phyloP scores from a whole-genome alignment of 2,113 vertebrate species.

The Chunga burmeisteri region DNA sequence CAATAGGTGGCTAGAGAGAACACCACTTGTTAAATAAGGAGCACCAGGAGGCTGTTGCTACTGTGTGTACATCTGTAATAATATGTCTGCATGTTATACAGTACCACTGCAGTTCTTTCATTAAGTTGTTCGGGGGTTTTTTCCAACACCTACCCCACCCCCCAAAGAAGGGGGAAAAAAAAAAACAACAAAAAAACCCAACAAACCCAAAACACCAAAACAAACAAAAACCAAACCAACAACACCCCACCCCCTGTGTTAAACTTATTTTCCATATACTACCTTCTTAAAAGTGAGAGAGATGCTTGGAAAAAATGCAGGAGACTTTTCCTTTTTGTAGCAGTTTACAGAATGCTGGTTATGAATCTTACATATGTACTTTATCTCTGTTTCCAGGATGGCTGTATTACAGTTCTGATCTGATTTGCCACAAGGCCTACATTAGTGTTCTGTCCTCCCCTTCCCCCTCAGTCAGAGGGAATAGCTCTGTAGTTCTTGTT shows the following conservation, averaged over 20 bases:
- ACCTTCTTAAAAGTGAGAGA: background rate
- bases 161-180: background rate
- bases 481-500: background rate
- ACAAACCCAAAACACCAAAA: background rate
- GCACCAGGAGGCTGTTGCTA: background rate
- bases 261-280: background rate
- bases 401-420: background rate
- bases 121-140: background rate
- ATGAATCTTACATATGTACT: background rate
- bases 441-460: background rate
- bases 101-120: background rate
- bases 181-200: background rate
- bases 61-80: background rate
- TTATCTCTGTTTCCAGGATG: background rate
- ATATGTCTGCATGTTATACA: background rate
- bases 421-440: rapidly evolving
- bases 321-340: background rate
- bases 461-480: background rate
- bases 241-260: background rate
- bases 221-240: background rate
- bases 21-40: background rate
- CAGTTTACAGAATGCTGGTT: background rate
- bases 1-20: background rate
- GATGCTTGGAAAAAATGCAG: background rate
- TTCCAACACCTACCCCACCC: background rate